Evolutionary conservation across 2,113 vertebrate genomes (phyloP).

Genomic region (Nestor notabilis): DNA sequence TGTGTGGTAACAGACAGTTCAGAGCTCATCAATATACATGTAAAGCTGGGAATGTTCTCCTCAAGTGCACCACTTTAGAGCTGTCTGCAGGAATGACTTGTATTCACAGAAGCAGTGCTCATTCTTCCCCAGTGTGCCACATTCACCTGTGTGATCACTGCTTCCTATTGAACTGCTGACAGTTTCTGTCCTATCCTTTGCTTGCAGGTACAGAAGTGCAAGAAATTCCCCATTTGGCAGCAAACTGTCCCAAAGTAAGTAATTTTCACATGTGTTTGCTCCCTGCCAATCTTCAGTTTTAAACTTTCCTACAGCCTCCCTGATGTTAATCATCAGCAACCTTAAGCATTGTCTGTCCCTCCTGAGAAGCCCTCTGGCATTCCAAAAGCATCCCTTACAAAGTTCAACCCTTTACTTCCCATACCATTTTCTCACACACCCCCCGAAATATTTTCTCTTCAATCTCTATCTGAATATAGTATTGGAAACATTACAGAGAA

Average conservation of each 20-base stretch:
- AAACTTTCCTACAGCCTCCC: background rate
- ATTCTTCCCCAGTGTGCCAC: background rate
- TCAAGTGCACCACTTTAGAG: background rate
- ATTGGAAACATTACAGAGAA: background rate
- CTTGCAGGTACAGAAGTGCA: background rate
- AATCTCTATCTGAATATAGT: background rate
- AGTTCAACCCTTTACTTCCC: background rate
- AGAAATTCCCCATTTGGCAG: background rate
- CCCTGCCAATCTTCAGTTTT: background rate
- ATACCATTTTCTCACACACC: background rate
- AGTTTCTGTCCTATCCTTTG: background rate
- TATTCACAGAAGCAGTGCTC: background rate
- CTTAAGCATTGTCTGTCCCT: background rate
- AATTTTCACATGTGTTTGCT: background rate
- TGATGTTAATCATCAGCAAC: background rate
- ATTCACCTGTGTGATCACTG: background rate
- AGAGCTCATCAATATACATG: background rate
- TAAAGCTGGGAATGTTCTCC: background rate
- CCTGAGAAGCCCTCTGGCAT: background rate
- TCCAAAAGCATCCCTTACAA: background rate
- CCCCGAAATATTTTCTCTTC: background rate
- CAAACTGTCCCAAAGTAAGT: background rate
- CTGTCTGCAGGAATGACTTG: background rate
- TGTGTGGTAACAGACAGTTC: background rate
- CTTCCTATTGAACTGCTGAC: background rate